These are phyloP conservation scores for Brachyrhaphis roseni DNA, from an alignment of 2,797 vertebrate species.

Conservation along the genomic window DNA sequence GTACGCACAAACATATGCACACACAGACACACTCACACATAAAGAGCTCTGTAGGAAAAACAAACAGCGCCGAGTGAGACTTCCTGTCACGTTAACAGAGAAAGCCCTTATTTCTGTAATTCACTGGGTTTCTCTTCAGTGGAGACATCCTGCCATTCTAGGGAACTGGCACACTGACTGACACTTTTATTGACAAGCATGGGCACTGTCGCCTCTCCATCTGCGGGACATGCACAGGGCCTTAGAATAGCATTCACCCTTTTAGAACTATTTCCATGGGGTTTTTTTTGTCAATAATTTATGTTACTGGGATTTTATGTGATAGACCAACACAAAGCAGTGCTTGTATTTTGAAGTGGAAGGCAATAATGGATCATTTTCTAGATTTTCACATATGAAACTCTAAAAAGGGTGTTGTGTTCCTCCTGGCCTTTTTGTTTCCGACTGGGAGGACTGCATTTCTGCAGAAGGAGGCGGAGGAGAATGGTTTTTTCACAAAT, in stretches of 20 bases:
- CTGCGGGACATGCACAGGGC: slow-evolving; percentile 37
- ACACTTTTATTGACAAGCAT: slow-evolving; percentile 64
- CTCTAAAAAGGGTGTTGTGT: not conserved
- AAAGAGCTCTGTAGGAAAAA: slow-evolving; percentile 47
- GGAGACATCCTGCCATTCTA: slow-evolving; percentile 63
- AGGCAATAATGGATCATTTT: not conserved
- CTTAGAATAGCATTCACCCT: not conserved
- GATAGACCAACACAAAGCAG: not conserved
- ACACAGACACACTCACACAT: slow-evolving; percentile 21
- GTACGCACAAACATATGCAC: slow-evolving; percentile 43
- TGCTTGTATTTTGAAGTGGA: not conserved
- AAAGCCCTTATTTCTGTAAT: slow-evolving; percentile 60
- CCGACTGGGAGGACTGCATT: no score
- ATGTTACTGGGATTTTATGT: not conserved
- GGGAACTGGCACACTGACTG: slow-evolving; percentile 62
- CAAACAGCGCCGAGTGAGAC: slow-evolving; percentile 64
- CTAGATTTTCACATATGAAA: not conserved
- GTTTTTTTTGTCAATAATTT: not conserved
- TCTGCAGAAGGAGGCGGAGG: no score
- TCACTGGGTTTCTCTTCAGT: slow-evolving; percentile 39
- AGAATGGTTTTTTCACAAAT: no score
- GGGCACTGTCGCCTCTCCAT: slow-evolving; percentile 52
- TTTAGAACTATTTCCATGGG: not conserved
- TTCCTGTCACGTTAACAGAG: slow-evolving; percentile 71
- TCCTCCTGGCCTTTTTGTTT: no score